phyloP scores from a whole-genome alignment of 2,888 invertebrate species.

The Pogonocherus hispidulus region DNA sequence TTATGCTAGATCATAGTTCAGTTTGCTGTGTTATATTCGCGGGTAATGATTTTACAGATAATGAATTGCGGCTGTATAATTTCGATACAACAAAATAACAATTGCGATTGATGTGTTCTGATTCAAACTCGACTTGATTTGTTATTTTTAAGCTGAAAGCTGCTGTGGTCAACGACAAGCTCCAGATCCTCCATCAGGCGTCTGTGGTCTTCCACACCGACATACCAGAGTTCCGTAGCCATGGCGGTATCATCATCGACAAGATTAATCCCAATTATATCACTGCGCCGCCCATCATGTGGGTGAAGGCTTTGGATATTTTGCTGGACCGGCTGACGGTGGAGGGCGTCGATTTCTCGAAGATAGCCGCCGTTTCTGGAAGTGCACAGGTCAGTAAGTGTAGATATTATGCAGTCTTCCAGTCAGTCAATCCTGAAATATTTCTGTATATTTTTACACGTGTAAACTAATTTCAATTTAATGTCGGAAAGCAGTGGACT shows the following conservation, averaged over 20 bases:
- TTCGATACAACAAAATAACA: too few relatives aligned
- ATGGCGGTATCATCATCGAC: slow-evolving; percentile 74
- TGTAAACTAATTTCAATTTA: too few relatives aligned
- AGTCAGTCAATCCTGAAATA: not conserved
- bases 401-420: too few relatives aligned
- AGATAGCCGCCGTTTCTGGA: slow-evolving; percentile 89
- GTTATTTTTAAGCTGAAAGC: slow-evolving; percentile 85
- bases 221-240: slow-evolving; percentile 89
- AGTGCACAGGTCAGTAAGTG: slow-evolving; percentile 85
- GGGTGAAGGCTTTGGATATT: slow-evolving; percentile 96
- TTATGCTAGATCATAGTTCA: too few relatives aligned
- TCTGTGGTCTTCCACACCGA: slow-evolving; percentile 92
- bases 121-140: too few relatives aligned
- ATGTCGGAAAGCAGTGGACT: too few relatives aligned
- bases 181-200: slow-evolving; percentile 82
- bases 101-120: too few relatives aligned
- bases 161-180: slow-evolving; percentile 81
- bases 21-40: too few relatives aligned
- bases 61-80: too few relatives aligned
- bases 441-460: too few relatives aligned
- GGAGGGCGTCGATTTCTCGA: slow-evolving; percentile 85
- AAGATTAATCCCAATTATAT: slow-evolving; percentile 72
- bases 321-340: slow-evolving; percentile 87
- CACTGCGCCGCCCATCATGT: slow-evolving; percentile 90
- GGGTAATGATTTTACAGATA: too few relatives aligned